phyloP scores from a whole-genome alignment of 2,797 vertebrate species.

The Champsocephalus gunnari region DNA sequence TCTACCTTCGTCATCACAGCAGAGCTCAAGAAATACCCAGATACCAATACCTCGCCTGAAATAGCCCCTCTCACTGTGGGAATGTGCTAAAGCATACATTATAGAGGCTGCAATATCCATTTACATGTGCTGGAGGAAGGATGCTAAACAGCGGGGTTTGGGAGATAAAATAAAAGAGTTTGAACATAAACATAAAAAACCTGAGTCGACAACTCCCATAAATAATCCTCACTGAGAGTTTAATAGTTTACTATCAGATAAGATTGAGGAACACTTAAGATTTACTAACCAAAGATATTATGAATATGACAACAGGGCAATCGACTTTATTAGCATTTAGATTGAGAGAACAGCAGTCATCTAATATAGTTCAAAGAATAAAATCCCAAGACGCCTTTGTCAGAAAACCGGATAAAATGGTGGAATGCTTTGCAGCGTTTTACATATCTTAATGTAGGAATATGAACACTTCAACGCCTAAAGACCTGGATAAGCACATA shows the following conservation, averaged over 20 bases:
- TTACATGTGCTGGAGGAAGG: neutral
- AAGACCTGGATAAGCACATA: no score
- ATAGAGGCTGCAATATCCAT: no score
- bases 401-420: conserved; percentile 30
- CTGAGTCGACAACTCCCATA: no score
- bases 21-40: neutral
- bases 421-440: neutral
- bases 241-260: neutral
- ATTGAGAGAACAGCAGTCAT: neutral
- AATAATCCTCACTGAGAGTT: neutral
- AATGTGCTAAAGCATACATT: conserved; percentile 12
- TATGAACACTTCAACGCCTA: neutral
- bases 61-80: conserved; percentile 11
- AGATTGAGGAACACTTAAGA: neutral
- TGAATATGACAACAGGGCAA: neutral
- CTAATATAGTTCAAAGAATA: neutral
- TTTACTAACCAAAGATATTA: neutral
- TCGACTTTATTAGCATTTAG: neutral
- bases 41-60: neutral
- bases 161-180: conserved; percentile 9
- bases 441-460: neutral
- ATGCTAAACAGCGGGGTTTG: neutral
- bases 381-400: no score
- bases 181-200: conserved; percentile 17
- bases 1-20: neutral